Evolutionary conservation across 2,888 invertebrate species (phyloP), one percentile per base, ranked within the genome.

Genomic region (Girardia tigrina): DNA sequence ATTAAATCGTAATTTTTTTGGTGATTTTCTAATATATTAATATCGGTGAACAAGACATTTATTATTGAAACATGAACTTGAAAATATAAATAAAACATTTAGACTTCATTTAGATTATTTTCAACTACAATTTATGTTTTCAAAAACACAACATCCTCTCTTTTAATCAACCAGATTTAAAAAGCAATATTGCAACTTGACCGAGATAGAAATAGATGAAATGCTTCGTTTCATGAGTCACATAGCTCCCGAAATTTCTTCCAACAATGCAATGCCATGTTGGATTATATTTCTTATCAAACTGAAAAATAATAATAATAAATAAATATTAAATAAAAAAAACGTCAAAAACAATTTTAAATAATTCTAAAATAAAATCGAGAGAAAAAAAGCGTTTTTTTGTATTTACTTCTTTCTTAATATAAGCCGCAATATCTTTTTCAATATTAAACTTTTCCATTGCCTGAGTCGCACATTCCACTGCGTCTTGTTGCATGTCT

Each of bases 261-360:
- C 97, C 97, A 79, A 97, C 95, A 85, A 97, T 95, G 88, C 94
- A 95, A 78, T 95, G 95, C 95, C 95, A 97, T 83, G 97, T 98
- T 75, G 95, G 95, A 86, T 94, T 94, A 88, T 94, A 97, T 86
- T 98, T 97, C 88, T 95, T 95, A 88, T 97, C 97, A 84, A 98
- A 97, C 85, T 98, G 23, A 56, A 56, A 20, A 12, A 56, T 4
- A 8, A n/a, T 8, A 6, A 12, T 56, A 56, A 56, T 36, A 8
- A 56, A 20, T 12, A 16, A 4, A 56, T 20, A 56, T 56, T 6
- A 16, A 16, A 16, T 6, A 20, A 56, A 56, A 12, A n/a, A n/a
- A n/a, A n/a, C n/a, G n/a, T n/a, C n/a, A n/a, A n/a, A n/a, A n/a
- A n/a, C n/a, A n/a, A n/a, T n/a, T n/a, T n/a, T n/a, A n/a, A n/a